Percentiles rank a stretch among this genome's conserved stretches.
phyloP scores from a whole-genome alignment of 2,113 vertebrate species.

The Myanophis thanlyinensis region DNA sequence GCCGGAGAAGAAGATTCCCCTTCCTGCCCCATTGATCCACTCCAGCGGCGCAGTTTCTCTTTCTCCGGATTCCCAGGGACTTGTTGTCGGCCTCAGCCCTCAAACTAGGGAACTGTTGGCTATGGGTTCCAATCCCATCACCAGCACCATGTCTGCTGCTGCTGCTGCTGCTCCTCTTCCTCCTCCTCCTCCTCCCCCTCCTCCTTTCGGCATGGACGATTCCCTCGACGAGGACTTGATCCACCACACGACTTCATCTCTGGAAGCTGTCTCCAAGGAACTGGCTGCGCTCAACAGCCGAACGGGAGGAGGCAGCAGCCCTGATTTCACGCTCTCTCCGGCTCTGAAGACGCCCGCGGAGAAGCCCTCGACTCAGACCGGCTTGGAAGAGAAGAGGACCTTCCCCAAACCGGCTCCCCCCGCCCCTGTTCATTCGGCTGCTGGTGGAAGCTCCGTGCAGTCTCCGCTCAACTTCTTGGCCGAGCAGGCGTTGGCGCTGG shows the following conservation, averaged over 20 bases:
- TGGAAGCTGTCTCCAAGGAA: slow-evolving; percentile 73
- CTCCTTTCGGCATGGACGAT: slow-evolving; percentile 66
- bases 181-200: neutral
- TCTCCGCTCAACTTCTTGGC: slow-evolving; percentile 77
- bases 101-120: slow-evolving; percentile 54
- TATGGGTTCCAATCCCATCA: slow-evolving; percentile 34
- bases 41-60: slow-evolving; percentile 53
- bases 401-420: slow-evolving; percentile 67
- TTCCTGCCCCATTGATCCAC: slow-evolving; percentile 57
- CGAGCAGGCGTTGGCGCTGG: slow-evolving; percentile 73
- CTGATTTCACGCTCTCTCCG: slow-evolving; percentile 61
- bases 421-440: slow-evolving; percentile 53
- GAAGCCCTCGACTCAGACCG: slow-evolving; percentile 53
- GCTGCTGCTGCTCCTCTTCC: neutral
- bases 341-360: slow-evolving; percentile 59
- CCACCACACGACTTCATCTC: slow-evolving; percentile 64
- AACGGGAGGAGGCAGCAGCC: slow-evolving; percentile 56
- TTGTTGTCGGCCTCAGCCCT: slow-evolving; percentile 48
- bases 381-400: slow-evolving; percentile 74
- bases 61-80: slow-evolving; percentile 67
- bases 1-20: slow-evolving; percentile 63
- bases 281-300: slow-evolving; percentile 69
- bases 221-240: slow-evolving; percentile 71
- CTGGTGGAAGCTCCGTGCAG: slow-evolving; percentile 66
- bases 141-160: slow-evolving; percentile 40